Conservation (phyloP, 2,797 vertebrate species). For the Oreonectes daqikongensis region DNA sequence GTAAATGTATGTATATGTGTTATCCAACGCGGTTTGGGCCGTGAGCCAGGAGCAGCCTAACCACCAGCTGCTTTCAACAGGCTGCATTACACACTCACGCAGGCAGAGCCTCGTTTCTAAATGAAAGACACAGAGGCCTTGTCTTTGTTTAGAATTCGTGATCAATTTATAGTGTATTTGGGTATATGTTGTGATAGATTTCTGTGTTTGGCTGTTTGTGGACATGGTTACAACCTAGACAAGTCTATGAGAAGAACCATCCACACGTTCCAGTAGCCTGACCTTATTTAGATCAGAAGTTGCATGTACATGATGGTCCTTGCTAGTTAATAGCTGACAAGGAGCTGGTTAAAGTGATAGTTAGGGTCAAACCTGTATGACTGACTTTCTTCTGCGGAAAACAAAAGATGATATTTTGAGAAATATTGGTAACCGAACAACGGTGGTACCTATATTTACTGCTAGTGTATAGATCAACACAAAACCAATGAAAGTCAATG, state of each 20-base stretch:
- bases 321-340: neutral
- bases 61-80: conserved; percentile 53
- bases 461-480: too few relatives aligned
- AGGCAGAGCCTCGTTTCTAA: conserved; percentile 27
- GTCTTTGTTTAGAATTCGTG: conserved; percentile 22
- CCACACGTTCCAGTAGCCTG: neutral
- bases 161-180: neutral
- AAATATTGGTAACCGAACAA: too few relatives aligned
- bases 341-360: neutral
- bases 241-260: neutral
- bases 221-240: neutral
- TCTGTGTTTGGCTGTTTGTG: conserved; percentile 1
- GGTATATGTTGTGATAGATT: conserved; percentile 3
- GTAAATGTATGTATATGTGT: conserved; percentile 45
- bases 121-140: conserved; percentile 7
- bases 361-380: too few relatives aligned
- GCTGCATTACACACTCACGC: conserved; percentile 8
- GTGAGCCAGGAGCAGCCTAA: conserved; percentile 41
- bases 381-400: too few relatives aligned
- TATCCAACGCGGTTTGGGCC: conserved; percentile 42
- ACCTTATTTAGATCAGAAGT: neutral
- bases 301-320: neutral
- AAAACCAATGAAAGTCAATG: too few relatives aligned
- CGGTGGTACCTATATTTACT: too few relatives aligned
- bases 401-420: too few relatives aligned